phyloP scores from a whole-genome alignment of 2,113 vertebrate genomes.

The Hemibagrus wyckioides region DNA sequence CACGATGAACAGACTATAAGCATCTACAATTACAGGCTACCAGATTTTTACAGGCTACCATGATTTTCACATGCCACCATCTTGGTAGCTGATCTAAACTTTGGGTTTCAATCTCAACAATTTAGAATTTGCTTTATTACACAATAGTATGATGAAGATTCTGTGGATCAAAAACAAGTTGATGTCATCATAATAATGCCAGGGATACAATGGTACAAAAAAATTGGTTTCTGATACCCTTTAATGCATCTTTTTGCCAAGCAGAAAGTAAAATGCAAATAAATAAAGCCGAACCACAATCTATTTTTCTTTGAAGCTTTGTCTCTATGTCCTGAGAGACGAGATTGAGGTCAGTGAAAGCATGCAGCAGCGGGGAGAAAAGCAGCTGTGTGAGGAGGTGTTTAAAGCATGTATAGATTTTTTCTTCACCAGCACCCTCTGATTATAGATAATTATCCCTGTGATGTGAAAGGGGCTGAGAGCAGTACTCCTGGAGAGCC shows the following conservation, averaged over 20 bases:
- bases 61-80: background rate
- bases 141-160: background rate
- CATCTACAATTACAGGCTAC: background rate
- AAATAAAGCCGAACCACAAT: background rate
- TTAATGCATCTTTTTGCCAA: background rate
- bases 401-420: conserved; percentile 50
- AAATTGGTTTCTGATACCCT: background rate
- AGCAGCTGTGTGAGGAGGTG: conserved; percentile 8
- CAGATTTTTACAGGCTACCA: background rate
- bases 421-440: conserved; percentile 25
- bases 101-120: background rate
- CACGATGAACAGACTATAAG: background rate
- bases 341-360: conserved; percentile 39
- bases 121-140: no score
- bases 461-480: conserved; percentile 46
- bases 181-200: background rate
- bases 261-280: background rate
- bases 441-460: conserved; percentile 56
- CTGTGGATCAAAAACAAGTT: background rate
- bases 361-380: conserved; percentile 17
- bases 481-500: conserved; percentile 39
- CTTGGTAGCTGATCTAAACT: background rate
- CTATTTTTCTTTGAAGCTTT: background rate
- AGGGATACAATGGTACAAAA: background rate
- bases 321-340: background rate